Evolutionary conservation across 2,113 vertebrate genomes (phyloP).

Genomic region (Sander lucioperca): DNA sequence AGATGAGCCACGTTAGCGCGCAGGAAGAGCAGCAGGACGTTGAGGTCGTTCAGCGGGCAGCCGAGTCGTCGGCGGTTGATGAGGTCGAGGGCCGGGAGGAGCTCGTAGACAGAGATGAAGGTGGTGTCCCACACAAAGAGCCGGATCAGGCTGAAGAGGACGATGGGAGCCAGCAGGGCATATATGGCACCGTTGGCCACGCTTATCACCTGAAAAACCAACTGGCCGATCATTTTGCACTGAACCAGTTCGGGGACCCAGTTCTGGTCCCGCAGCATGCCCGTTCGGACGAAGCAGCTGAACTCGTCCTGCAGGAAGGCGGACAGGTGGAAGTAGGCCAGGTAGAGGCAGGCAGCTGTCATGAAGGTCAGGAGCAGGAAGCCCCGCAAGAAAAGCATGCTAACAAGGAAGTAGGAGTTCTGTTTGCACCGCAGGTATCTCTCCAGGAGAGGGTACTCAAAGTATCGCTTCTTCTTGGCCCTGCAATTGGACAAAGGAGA

Average conservation of each 20-base stretch:
- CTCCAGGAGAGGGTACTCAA: constrained; percentile 97
- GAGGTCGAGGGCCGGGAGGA: constrained; percentile 93
- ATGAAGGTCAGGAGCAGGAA: constrained; percentile 92
- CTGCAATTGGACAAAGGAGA: constrained; percentile 76
- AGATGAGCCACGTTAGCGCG: constrained; percentile 90
- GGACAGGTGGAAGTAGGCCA: constrained; percentile 92
- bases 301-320: constrained; percentile 95
- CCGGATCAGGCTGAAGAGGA: constrained; percentile 90
- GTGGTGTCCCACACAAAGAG: constrained; percentile 95
- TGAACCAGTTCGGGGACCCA: constrained; percentile 87
- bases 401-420: constrained; percentile 88
- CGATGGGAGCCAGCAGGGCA: constrained; percentile 87
- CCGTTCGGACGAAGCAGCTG: constrained; percentile 91
- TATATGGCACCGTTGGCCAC: constrained; percentile 88
- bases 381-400: constrained; percentile 91
- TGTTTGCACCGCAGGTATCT: constrained; percentile 94
- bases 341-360: constrained; percentile 90
- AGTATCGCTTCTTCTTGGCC: constrained; percentile 93
- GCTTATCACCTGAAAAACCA: constrained; percentile 93
- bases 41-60: constrained; percentile 95
- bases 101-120: constrained; percentile 92
- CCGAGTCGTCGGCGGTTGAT: constrained; percentile 90
- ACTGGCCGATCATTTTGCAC: constrained; percentile 92
- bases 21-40: constrained; percentile 93
- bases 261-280: constrained; percentile 86